Base-by-base conservation (phyloP, 1,140 invertebrate species). In the Monomorium pharaonis region DNA sequence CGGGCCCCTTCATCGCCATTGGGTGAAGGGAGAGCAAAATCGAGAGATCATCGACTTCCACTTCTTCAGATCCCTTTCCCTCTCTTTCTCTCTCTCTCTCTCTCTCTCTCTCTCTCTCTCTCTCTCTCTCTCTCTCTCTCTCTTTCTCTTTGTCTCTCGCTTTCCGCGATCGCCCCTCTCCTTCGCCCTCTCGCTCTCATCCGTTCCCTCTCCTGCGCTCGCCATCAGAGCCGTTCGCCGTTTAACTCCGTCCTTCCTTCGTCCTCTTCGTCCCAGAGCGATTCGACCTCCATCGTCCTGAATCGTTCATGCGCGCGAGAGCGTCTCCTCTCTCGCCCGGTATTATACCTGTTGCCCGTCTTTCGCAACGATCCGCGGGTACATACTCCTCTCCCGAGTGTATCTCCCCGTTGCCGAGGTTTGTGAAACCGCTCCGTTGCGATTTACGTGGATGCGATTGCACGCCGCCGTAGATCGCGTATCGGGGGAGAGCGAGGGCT, bases 1-100 rank as follows among this genome's bases (percentile, higher is more conserved):
- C 24, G 63, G n/a, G 86, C 90, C 75, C 78, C 78, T 88, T 91
- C 89, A 75, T 88, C 89, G 89, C 86, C 86, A 90, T 92, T 90
- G 76, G 88, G 91, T 88, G 88, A 86, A 92, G 91, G 89, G 92
- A 91, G 88, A 86, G 85, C 86, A 83, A 89, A 92, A 90, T 90
- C 89, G 89, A 92, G 92, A 92, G 92, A 93, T 92, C 91, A 93
- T 92, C 92, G 92, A 91, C 89, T 87, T 88, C 89, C 85, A 89
- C 89, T 91, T 74, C 87, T 83, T 62, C 63, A 76, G 44, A 33
- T 74, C 47, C 54, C 70, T 86, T 69, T 76, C 77, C 75, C 84
- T 86, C 85, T 86, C 69, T 62, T 7, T 37, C 33, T 70, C 54
- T 58, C 74, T 56, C 70, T 86, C 72, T 86, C 62, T 67, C 56